Evolutionary conservation across 2,888 invertebrate genomes (phyloP), one percentile per base, ranked within the genome.

Genomic region (Synanthedon andrenaeformis): DNA sequence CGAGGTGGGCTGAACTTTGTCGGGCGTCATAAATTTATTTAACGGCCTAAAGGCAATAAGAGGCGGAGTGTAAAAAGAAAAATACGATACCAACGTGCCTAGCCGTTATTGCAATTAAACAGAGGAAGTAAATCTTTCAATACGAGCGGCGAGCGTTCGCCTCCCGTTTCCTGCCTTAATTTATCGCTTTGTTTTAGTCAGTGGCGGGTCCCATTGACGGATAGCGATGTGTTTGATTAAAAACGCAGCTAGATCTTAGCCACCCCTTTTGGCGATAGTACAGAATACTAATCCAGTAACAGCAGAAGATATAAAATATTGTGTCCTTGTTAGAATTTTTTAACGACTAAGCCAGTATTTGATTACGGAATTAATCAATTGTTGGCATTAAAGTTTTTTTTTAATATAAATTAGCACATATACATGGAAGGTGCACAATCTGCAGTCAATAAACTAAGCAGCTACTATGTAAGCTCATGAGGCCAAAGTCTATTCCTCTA

Each of bases 71-170:
- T 85, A 83, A 87, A 87, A 85, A 86, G 86, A 86, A 87, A 86
- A 86, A 87, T 87, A 86, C 87, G 87, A 84, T 86, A 86, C 84
- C 85, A 83, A 86, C 87, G 87, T 86, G 87, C 87, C 85, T 83
- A 84, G 85, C 83, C 86, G 87, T 86, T 86, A 87, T 86, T 87
- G 86, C 86, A 87, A 87, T 87, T 87, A 87, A 87, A 87, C 86
- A 83, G 82, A 82, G 86, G 86, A 86, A 87, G 86, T 87, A 87
- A 86, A 87, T 87, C 86, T 87, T 86, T 87, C 86, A 85, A 86
- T 87, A 85, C 85, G 82, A 82, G 81, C 80, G 67, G 75, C 74
- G 70, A 76, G 67, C 82, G 76, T 80, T 84, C 77, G 82, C 79
- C 78, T 82, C 77, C 79, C 79, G 81, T 75, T 86, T 80, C 74